These are phyloP conservation scores for Merops nubicus DNA, from an alignment of 2,113 vertebrate genomes.

Conservation along the genomic window DNA sequence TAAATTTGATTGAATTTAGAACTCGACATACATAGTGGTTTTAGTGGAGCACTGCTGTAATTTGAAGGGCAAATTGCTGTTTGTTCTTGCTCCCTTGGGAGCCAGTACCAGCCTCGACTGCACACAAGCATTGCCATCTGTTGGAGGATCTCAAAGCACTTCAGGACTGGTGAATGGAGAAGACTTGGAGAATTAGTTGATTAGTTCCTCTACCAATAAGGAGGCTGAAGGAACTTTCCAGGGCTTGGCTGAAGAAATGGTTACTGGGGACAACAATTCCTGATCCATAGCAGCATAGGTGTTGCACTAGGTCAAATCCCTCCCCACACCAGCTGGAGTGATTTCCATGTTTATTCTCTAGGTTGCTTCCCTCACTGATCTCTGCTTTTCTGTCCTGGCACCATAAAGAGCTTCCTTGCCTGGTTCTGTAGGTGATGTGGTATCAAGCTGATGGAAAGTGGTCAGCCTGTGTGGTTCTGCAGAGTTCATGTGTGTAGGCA, in stretches of 20 bases:
- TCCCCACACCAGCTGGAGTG: background rate
- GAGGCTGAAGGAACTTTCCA: background rate
- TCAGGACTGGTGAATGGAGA: background rate
- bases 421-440: background rate
- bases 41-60: background rate
- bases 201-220: background rate
- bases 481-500: fast-evolving
- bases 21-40: fast-evolving
- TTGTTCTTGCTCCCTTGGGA: background rate
- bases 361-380: background rate
- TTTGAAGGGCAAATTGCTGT: background rate
- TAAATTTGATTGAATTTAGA: background rate
- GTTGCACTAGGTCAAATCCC: background rate
- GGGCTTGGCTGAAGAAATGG: background rate
- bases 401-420: background rate
- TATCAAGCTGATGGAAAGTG: background rate
- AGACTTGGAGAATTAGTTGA: background rate
- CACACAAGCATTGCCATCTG: background rate
- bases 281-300: background rate
- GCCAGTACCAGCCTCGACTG: background rate
- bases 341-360: background rate
- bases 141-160: background rate
- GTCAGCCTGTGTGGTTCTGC: background rate
- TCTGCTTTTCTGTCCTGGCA: background rate
- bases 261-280: background rate